Base-by-base conservation (phyloP, 2,797 vertebrate genomes). In the Tamandua tetradactyla region DNA sequence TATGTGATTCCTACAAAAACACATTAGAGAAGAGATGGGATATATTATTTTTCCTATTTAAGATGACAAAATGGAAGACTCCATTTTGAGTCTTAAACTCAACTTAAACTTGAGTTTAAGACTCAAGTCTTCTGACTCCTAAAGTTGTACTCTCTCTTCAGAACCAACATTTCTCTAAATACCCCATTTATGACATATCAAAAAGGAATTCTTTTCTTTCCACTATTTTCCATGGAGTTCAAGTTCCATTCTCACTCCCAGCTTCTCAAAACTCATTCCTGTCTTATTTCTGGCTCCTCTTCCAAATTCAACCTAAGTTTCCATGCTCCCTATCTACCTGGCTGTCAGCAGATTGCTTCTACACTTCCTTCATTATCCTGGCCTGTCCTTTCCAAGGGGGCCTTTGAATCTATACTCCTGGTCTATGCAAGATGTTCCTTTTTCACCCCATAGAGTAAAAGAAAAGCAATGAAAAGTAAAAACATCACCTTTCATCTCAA, bases 261-360 rank as follows among this genome's bases (percentile, higher is more conserved):
- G 72, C 18, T 74, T 40, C 80, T 82, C 44, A 94, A 88, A 86
- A 78, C 74, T 78, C 72, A 35, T 52, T 83, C 59, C 95, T 76
- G 47, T 86, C 89, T 87, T 49, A 69, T 75, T 89, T 91, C 93
- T 95, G 89, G 83, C 74, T 82, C 69, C 0, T 57, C 59, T 74
- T 89, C 78, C 86, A 27, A 87, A 93, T 61, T 89, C 80, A 71
- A 86, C 75, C 87, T 89, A 84, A 95, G 89, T 76, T 89, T 84
- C 90, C 61, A 89, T 74, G 87, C 87, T 94, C 84, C 69, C 61
- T 14, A 4, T 75, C 62, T 79, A 71, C 55, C 22, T 61, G 59
- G 61, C 55, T 83, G 72, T 94, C 90, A 47, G 84, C 66, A 72
- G 78, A n/a, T 71, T 62, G 61, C 42, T 49, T 52, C 44, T 86